phyloP scores from a whole-genome alignment of 2,113 vertebrate genomes.

The Eleginops maclovinus region DNA sequence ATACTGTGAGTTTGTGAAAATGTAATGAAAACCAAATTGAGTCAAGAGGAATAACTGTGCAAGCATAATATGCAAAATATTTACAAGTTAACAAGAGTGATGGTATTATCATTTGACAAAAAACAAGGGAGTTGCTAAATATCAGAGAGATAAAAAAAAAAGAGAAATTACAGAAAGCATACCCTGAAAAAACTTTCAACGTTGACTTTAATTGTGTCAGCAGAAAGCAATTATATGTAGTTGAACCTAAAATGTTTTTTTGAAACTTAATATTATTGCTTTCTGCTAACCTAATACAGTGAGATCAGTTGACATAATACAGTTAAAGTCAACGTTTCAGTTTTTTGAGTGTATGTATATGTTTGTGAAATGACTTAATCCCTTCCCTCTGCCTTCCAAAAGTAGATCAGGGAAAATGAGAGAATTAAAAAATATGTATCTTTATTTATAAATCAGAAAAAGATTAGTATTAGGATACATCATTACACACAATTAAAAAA shows the following conservation, averaged over 20 bases:
- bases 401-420: neutral
- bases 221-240: too few relatives aligned
- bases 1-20: neutral
- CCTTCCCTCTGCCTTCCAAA: neutral
- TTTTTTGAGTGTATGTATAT: neutral
- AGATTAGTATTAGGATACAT: too few relatives aligned
- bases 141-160: neutral
- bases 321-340: too few relatives aligned
- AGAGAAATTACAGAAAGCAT: neutral
- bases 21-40: conserved; percentile 7
- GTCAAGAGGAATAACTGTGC: neutral
- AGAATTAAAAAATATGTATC: neutral
- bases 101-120: neutral
- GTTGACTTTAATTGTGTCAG: neutral
- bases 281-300: too few relatives aligned
- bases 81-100: neutral
- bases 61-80: neutral
- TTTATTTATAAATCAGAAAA: too few relatives aligned
- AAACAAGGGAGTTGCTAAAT: neutral
- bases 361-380: conserved; percentile 1
- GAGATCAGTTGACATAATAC: too few relatives aligned
- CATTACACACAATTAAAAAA: too few relatives aligned
- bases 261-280: too few relatives aligned
- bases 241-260: too few relatives aligned
- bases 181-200: too few relatives aligned